phyloP scores from a whole-genome alignment of 2,113 vertebrate species.

The Narcine bancroftii region DNA sequence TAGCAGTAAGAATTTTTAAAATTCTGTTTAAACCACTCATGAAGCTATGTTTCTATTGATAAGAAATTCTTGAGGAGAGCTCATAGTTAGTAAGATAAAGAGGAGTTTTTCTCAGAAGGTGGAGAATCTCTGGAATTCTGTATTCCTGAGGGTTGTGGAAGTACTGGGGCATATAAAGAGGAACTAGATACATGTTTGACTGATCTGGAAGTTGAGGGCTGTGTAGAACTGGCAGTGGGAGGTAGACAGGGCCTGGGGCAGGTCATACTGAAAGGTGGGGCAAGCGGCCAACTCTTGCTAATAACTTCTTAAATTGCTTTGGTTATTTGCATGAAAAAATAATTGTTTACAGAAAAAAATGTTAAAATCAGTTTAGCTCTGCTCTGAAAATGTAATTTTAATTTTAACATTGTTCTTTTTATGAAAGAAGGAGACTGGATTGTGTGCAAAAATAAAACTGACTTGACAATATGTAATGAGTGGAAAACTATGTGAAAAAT shows the following conservation, averaged over 20 bases:
- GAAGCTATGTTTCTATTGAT: no score
- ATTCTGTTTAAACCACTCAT: neutral
- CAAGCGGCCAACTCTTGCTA: neutral
- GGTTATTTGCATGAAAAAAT: neutral
- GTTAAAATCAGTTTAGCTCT: neutral
- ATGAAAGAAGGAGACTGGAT: neutral
- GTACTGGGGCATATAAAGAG: no score
- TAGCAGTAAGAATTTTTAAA: neutral
- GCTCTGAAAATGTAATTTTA: neutral
- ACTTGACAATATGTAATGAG: neutral
- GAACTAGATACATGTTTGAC: no score
- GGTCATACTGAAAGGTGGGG: no score
- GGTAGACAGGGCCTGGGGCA: no score
- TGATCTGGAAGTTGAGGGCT: no score
- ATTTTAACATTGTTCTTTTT: neutral
- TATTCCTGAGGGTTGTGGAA: no score
- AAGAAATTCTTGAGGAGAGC: no score
- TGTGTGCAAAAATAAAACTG: neutral
- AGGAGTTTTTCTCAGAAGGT: no score
- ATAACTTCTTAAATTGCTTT: neutral
- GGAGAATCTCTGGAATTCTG: no score
- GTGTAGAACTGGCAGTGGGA: no score
- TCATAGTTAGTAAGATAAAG: no score
- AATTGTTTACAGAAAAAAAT: neutral
- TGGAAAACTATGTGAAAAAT: neutral